Evolutionary conservation across 2,888 invertebrate species (phyloP).

Genomic region (Hirtodrosophila duncani): DNA sequence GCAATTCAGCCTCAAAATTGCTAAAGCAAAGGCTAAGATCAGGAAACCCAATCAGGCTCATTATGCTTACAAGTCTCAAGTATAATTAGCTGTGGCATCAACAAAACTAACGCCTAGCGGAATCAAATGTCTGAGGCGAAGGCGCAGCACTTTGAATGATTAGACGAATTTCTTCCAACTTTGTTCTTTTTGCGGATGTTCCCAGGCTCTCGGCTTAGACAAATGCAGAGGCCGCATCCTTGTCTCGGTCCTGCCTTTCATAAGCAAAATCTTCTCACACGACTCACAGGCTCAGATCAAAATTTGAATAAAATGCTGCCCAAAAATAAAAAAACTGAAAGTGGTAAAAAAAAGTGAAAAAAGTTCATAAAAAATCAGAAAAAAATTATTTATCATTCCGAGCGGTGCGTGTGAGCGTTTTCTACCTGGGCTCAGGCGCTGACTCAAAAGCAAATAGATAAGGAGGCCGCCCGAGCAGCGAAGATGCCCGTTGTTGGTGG

Average conservation of each 20-base stretch:
- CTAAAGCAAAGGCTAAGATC: too few relatives aligned
- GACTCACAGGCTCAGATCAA: conserved; percentile 40
- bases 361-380: conserved; percentile 60
- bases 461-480: conserved; percentile 28
- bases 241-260: too few relatives aligned
- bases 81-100: conserved; percentile 40
- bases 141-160: conserved; percentile 21
- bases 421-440: conserved; percentile 50
- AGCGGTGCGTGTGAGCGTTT: conserved; percentile 39
- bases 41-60: too few relatives aligned
- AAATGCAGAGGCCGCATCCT: conserved; percentile 29
- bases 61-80: too few relatives aligned
- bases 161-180: conserved; percentile 18
- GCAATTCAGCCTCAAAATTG: too few relatives aligned
- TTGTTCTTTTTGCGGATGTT: conserved; percentile 50
- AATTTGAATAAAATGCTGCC: conserved; percentile 60
- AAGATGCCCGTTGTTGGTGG: conserved; percentile 16
- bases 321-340: conserved; percentile 62
- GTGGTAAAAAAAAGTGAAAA: conserved; percentile 73
- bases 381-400: conserved; percentile 65
- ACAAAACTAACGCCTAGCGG: conserved; percentile 17
- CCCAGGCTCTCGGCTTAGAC: conserved; percentile 55
- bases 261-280: conserved; percentile 60
- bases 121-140: conserved; percentile 46
- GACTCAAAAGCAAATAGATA: conserved; percentile 63